Evolutionary conservation across 2,888 invertebrate species (phyloP).

Genomic region (Tipula helvola): DNA sequence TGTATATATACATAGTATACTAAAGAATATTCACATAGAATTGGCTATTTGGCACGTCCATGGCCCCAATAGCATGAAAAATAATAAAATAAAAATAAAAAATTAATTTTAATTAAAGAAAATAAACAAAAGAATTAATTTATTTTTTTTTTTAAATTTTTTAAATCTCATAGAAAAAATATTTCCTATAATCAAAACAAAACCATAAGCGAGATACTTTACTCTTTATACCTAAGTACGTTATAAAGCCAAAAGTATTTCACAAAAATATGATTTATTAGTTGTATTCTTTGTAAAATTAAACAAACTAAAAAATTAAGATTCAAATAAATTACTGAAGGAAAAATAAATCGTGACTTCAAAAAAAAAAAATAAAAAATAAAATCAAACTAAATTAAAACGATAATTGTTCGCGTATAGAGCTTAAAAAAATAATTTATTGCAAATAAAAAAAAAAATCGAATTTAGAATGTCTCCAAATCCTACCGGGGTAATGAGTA

Average conservation of each 20-base stretch:
- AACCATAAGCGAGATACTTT: not conserved
- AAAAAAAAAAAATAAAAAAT: not conserved
- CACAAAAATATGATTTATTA: not conserved
- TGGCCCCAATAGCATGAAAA: conserved; percentile 8
- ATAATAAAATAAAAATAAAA: not conserved
- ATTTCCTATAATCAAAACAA: not conserved
- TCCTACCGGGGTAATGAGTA: not conserved
- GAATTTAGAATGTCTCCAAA: not conserved
- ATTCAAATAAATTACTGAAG: not conserved
- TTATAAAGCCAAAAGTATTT: not conserved
- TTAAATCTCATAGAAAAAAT: not conserved
- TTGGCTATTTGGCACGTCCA: conserved; percentile 7
- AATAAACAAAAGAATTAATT: not conserved
- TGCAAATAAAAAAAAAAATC: not conserved
- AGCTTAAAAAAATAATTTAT: not conserved
- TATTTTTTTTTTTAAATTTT: not conserved
- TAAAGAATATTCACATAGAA: not conserved
- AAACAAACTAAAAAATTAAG: not conserved
- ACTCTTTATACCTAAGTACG: not conserved
- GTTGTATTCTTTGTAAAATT: not conserved
- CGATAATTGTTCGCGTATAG: not conserved
- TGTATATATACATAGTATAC: not conserved
- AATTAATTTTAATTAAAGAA: not conserved
- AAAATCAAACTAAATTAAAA: not conserved
- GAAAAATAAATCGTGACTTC: not conserved